Evolutionary conservation across 2,113 vertebrate genomes (phyloP).

Genomic region (Lutjanus erythropterus): DNA sequence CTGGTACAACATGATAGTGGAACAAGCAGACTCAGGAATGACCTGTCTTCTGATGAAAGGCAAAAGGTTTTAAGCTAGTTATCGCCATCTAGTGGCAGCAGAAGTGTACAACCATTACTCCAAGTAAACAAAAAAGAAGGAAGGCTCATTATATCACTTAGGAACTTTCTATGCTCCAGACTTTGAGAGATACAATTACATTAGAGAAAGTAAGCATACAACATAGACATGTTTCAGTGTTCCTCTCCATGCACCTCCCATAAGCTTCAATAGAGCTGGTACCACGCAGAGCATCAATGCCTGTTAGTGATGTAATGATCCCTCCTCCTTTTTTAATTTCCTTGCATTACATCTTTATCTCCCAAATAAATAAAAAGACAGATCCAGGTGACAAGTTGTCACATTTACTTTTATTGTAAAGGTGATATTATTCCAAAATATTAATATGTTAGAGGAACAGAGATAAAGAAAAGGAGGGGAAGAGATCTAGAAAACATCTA

Average conservation of each 20-base stretch:
- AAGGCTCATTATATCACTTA: too few relatives aligned
- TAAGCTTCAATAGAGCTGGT: too few relatives aligned
- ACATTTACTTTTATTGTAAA: conserved; percentile 92
- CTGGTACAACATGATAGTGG: neutral
- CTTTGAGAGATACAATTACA: too few relatives aligned
- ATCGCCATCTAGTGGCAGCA: conserved; percentile 74
- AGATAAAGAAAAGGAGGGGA: conserved; percentile 73
- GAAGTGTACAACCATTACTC: conserved; percentile 2
- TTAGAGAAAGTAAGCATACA: too few relatives aligned
- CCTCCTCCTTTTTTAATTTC: too few relatives aligned
- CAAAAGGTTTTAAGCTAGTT: conserved; percentile 1
- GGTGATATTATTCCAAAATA: conserved; percentile 94
- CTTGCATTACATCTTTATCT: too few relatives aligned
- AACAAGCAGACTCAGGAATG: neutral
- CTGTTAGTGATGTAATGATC: too few relatives aligned
- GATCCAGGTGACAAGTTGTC: conserved; percentile 73
- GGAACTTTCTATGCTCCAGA: too few relatives aligned
- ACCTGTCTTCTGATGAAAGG: neutral
- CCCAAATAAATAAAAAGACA: conserved; percentile 59
- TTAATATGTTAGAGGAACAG: conserved; percentile 83
- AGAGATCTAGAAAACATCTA: conserved; percentile 91
- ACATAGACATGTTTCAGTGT: too few relatives aligned
- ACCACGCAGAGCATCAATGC: too few relatives aligned
- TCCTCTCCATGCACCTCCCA: too few relatives aligned
- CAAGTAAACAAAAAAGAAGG: too few relatives aligned